Evolutionary conservation across 92 coral and sea anemone species (phyloP).

Genomic region (Bergia puertoricense): DNA sequence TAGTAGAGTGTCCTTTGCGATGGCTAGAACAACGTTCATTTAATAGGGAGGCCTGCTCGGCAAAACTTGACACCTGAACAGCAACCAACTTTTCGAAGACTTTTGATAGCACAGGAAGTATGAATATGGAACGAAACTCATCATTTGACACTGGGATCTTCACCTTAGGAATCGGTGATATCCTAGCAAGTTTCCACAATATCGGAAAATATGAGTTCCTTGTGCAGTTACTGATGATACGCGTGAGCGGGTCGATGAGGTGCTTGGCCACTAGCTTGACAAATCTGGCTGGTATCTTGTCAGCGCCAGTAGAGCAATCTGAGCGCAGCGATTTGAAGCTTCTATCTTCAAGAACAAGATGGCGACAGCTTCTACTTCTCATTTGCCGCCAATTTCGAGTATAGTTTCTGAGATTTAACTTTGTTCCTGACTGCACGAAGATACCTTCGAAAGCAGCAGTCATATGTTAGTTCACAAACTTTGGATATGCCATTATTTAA

Average conservation of each 20-base stretch:
- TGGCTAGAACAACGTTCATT: too few species aligned
- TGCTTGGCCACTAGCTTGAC: slow-evolving; percentile 47
- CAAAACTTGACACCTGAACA: too few species aligned
- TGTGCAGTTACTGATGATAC: slow-evolving; percentile 48
- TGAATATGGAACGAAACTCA: too few species aligned
- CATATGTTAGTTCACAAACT: slow-evolving; percentile 69
- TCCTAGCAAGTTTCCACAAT: slow-evolving; percentile 15
- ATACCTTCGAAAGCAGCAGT: slow-evolving; percentile 75
- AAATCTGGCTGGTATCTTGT: slow-evolving; percentile 31
- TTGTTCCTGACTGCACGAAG: slow-evolving; percentile 78
- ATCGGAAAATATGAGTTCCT: slow-evolving; percentile 25
- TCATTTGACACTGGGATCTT: too few species aligned
- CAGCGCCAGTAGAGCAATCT: background rate
- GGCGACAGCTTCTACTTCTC: too few species aligned
- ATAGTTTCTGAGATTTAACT: slow-evolving; percentile 65
- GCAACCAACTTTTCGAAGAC: too few species aligned
- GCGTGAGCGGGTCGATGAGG: slow-evolving; percentile 47
- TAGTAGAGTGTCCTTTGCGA: too few species aligned
- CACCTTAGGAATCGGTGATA: too few species aligned
- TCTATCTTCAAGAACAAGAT: too few species aligned
- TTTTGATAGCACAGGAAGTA: too few species aligned
- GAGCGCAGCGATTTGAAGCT: background rate
- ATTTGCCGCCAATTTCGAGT: slow-evolving; percentile 48
- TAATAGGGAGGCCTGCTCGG: too few species aligned
- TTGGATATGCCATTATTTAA: slow-evolving; percentile 50